Base-by-base conservation (phyloP, 2,888 invertebrate species). In the Pollenia griseotomentosa region DNA sequence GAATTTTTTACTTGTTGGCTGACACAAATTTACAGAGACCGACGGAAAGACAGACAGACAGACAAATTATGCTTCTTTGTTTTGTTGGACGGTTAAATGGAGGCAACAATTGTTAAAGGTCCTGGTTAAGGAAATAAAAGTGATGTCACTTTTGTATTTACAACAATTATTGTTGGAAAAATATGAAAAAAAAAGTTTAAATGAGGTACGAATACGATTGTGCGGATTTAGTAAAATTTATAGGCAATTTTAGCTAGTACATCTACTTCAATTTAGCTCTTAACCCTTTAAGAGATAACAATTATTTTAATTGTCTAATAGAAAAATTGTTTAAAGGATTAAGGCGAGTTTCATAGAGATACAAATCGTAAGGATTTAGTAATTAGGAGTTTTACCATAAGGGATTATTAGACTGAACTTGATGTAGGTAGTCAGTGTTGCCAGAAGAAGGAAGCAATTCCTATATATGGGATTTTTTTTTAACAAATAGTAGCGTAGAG, bases 31-130 rank as follows among this genome's bases (percentile, higher is more conserved):
- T n/a, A 75, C 19, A 73, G 57, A 46, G 16, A 2, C 71, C 44
- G 40, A 59, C 16, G 19, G 19, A 12, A 5, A 33, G 48, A 48
- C 51, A 33, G 78, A 68, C 51, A 33, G 78, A 68, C 63, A 23
- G 73, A 65, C 81, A 81, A 81, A 81, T 79, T 74, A 82, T 74
- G 57, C 46, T 66, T 63, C 81, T 83, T 83, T 79, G 79, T 79
- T 79, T 70, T 53, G 59, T 55, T 77, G 53, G 44, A 14, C 2
- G 12, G n/a, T 66, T 68, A 59, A 51, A 61, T 63, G 66, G 42
- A 44, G 70, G 9, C 33, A 44, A 10, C 61, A 71, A 71, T 71
- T 51, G 51, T 53, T 19, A 63, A 44, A 71, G 53, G 63, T 71
- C 19, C 16, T 80, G 63, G 70, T 63, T 63, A 80, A 63, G 63